phyloP scores from a whole-genome alignment of 1,140 invertebrate genomes.

The Mesaphorura yosii region DNA sequence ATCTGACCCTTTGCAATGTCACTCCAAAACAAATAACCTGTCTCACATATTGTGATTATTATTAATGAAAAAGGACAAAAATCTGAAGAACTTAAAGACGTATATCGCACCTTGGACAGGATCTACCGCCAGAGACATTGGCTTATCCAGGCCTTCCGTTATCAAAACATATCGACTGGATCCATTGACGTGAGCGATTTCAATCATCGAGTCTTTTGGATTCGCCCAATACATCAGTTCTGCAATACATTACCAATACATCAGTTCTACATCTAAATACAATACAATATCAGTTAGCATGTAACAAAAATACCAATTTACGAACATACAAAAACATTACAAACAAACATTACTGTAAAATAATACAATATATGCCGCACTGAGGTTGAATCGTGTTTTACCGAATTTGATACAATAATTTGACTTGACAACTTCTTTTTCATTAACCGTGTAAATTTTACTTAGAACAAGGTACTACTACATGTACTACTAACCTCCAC shows the following conservation, averaged over 20 bases:
- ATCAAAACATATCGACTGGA: constrained; percentile 42
- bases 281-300: no score
- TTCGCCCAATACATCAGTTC: constrained; percentile 53
- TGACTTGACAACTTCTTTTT: neutral
- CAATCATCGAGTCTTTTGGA: constrained; percentile 46
- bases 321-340: no score
- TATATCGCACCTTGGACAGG: constrained; percentile 47
- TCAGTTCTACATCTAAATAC: no score
- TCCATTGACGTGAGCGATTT: constrained; percentile 43
- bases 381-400: no score
- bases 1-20: constrained; percentile 37
- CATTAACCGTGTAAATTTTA: neutral
- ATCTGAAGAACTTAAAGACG: constrained; percentile 55
- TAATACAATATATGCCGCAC: no score
- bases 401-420: constrained; percentile 7
- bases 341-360: no score
- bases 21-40: constrained; percentile 15
- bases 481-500: constrained; percentile 32
- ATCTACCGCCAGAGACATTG: constrained; percentile 50
- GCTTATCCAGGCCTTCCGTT: constrained; percentile 39
- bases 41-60: neutral
- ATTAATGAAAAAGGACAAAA: neutral
- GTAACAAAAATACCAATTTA: no score
- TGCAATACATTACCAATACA: constrained; percentile 33
- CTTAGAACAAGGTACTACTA: neutral